Evolutionary conservation across 2,113 vertebrate species (phyloP), one percentile per base, ranked within the genome.

Genomic region (Choloepus hoffmanni): DNA sequence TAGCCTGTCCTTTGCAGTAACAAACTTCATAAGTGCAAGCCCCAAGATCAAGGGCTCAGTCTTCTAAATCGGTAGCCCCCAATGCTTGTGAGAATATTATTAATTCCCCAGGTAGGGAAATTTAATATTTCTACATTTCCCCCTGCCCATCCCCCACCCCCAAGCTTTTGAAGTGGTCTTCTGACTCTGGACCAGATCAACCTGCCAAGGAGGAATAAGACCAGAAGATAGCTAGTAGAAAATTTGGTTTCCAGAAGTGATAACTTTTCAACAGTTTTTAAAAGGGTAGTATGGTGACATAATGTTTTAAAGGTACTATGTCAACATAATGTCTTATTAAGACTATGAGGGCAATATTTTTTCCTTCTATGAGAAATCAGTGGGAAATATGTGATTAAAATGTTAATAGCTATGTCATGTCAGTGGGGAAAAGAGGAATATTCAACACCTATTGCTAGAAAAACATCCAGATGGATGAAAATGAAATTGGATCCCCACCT

Each of bases 311-410:
- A 45, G 33, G 40, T 82, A 92, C n/a, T 82, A 60, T 60, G 48
- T 67, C 19, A 72, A n/a, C 63, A 90, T 45, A 73, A 73, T 92
- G 28, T 84, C 85, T 78, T 92, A 58, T 82, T 60, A 83, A 89
- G 85, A 55, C 77, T 65, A 33, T 55, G 72, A 79, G 11, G 58
- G 62, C 74, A 86, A 81, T 13, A 36, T 81, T 33, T 83, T 85
- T 85, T 21, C 55, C 48, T 90, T 19, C 40, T 76, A 16, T 82
- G 24, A 90, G 90, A 24, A 81, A 76, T 81, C 45, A 55, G 21
- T 24, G 18, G 82, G 68, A 94, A 70, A 67, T 43, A 58, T 43
- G 28, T 19, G 8, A 40, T 82, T 94, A 63, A 14, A 70, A 62
- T 70, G 28, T 83, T 68, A 82, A 90, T 62, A 82, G 45, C n/a